A percentile compares a stretch with the other conserved stretches of the same genome.
Conservation (phyloP, 2,113 vertebrate species). For the Corythaeola cristata region DNA sequence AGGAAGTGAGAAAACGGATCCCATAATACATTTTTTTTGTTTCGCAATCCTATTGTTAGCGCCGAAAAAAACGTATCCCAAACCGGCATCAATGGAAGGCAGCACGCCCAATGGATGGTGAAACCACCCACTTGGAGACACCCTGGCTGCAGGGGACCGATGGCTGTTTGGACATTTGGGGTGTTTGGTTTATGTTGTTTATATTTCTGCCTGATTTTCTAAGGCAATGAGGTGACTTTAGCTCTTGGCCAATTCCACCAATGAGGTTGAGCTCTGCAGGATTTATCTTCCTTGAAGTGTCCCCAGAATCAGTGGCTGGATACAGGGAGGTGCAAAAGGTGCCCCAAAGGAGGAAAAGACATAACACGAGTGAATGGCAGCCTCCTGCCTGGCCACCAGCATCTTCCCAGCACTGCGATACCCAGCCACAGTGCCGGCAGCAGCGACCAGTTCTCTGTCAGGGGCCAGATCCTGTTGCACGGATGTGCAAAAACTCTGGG, state of each 20-base stretch:
- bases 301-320: background rate
- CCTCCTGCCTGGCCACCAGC: background rate
- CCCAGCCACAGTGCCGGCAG: background rate
- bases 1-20: background rate
- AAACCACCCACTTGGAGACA: background rate
- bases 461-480: background rate
- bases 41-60: constrained; percentile 9
- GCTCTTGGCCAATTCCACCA: background rate
- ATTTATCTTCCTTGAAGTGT: background rate
- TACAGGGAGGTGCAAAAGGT: background rate
- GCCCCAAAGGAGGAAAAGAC: background rate
- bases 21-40: background rate
- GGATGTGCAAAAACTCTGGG: rapidly evolving
- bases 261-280: background rate
- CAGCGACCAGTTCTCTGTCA: background rate
- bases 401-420: background rate
- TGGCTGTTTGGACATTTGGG: background rate
- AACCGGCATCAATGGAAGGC: background rate
- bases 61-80: background rate
- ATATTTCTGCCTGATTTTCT: background rate
- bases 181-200: background rate
- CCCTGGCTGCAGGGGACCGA: background rate
- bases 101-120: background rate
- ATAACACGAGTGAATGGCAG: background rate
- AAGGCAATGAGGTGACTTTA: background rate